Base-by-base conservation (phyloP, 2,888 invertebrate species). In the Drosophila formosana region DNA sequence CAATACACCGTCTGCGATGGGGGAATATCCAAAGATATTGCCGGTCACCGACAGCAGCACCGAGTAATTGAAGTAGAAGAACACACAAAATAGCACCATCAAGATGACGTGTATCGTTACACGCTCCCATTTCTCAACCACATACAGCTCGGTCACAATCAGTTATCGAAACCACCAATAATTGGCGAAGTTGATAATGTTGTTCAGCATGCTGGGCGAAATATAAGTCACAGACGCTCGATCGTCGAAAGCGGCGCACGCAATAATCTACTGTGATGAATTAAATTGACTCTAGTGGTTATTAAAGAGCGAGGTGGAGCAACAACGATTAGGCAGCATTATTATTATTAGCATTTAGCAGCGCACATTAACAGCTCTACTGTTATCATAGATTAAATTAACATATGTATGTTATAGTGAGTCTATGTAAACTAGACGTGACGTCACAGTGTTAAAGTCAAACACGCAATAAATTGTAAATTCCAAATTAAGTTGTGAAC, bases 71-170 rank as follows among this genome's bases (percentile, higher is more conserved):
- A 92, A 92, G n/a, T n/a, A n/a, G n/a, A n/a, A n/a, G n/a, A n/a
- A n/a, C n/a, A n/a, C n/a, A n/a, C n/a, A n/a, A n/a, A n/a, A 92
- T 18, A 92, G 76, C 32, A 91, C 74, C 43, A 90, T 86, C 75
- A 92, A 91, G 51, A 92, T 84, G 34, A 91, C 83, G 84, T 92
- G 94, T 81, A 95, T 94, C 86, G 95, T 94, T 49, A 93, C 92
- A 90, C 95, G 93, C 90, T 95, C 95, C 95, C 95, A 95, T 92
- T 94, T 94, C 89, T 95, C 95, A 3, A 95, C 95, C 94, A 95
- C 95, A 85, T 95, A 95, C 11, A 95, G 90, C 88, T 95, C 95
- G 0, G 95, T 95, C 32, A 95, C 94, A 88, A 95, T 93, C 66
- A 94, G 92, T 83, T 95, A 95, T 56, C 95, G 93, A 80, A 95